Conservation (phyloP, 35 echinoderm and acorn worm species). For the Diadema setosum region DNA sequence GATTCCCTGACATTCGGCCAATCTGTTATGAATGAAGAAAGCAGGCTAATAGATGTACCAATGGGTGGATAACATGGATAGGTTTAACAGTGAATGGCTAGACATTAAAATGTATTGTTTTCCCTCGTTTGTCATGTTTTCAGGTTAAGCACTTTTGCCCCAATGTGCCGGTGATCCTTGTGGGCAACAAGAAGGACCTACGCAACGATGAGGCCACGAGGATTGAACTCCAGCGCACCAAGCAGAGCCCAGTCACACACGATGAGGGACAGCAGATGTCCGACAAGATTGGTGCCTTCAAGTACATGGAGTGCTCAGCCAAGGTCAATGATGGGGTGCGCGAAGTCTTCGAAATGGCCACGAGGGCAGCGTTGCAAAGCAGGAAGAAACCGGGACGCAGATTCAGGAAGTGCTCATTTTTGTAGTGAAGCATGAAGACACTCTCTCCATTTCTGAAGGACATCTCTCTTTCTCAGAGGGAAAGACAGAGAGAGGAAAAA, state of each 20-base stretch:
- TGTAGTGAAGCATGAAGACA: no score
- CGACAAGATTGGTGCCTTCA: constrained; percentile 53
- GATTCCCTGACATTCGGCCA: no score
- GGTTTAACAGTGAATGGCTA: no score
- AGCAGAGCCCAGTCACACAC: constrained; percentile 53
- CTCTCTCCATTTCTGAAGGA: no score
- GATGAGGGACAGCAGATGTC: constrained; percentile 71
- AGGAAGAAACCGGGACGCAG: constrained; percentile 32
- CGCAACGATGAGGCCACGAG: constrained; percentile 56
- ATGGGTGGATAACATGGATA: no score
- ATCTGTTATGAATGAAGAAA: no score
- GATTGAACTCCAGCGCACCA: constrained; percentile 47
- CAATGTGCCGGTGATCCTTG: constrained; percentile 83
- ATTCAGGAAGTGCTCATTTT: background rate
- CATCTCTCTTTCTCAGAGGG: no score
- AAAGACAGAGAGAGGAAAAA: no score
- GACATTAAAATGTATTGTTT: no score
- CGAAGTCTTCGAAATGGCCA: constrained; percentile 84
- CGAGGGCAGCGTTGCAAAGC: constrained; percentile 53
- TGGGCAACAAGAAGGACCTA: constrained; percentile 86
- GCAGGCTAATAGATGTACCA: no score
- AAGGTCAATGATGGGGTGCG: constrained; percentile 81
- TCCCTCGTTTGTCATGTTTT: no score
- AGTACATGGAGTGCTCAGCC: constrained; percentile 80
- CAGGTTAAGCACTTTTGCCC: constrained; percentile 89